Base-by-base conservation (phyloP, 1,140 invertebrate species). In the Hermetia illucens region DNA sequence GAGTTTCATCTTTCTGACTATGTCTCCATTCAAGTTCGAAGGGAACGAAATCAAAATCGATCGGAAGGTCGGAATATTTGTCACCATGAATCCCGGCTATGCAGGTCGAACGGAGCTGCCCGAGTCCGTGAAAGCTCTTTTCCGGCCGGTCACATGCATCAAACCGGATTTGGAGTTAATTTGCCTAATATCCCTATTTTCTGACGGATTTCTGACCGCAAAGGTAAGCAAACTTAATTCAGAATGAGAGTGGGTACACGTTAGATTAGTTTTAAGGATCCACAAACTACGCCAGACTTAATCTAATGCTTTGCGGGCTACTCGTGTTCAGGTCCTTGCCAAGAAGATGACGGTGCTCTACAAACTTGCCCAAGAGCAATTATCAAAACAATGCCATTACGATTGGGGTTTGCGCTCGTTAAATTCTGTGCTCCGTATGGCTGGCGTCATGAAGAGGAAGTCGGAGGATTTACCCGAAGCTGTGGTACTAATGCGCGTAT, bases 291-390 rank as follows among this genome's bases (percentile, higher is more conserved):
- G n/a, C n/a, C n/a, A n/a, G 31, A 9, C 5, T 33, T 18, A 15
- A 9, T 33, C 17, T 18, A 6, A 5, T 13, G 17, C 17, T 33
- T 33, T 33, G 6, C 15, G 15, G 9, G 15, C 8, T 33, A 6
- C 10, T 33, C 17, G 30, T 34, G 18, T 19, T 27, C 24, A 78
- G 69, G 67, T 83, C 9, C 55, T 93, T 24, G 87, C 88, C 0
- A 93, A 91, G 55, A 94, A 94, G 52, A 90, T 93, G 83, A 87
- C 85, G 0, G 81, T 88, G 4, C 55, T 93, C 4, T 92, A 92
- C 56, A 80, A 81, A 51, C 60, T 92, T 32, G 81, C 84, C 0
- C 69, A 72, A 32, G 83, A 89, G 48, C 87, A 91, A 53, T 63
- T 94, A 22, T 91, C 87, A 5, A 90, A 90, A 58, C 88, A 93